A percentile compares a stretch with the other conserved stretches of the same genome.
phyloP scores from a whole-genome alignment of 2,797 vertebrate genomes.

The Spheniscus humboldti region DNA sequence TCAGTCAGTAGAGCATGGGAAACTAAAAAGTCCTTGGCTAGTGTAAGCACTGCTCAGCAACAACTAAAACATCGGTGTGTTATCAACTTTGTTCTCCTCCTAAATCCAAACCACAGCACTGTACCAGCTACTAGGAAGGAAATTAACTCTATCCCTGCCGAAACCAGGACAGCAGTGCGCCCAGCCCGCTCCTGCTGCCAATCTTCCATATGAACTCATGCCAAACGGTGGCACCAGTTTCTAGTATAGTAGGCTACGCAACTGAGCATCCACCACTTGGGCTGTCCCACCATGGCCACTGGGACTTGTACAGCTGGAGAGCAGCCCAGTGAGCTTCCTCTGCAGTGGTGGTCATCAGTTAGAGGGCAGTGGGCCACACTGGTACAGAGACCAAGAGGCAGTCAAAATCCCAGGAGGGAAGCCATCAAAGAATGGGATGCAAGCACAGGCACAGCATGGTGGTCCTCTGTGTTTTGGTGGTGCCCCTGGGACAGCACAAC shows the following conservation, averaged over 20 bases:
- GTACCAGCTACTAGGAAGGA: no score
- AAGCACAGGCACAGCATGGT: not conserved
- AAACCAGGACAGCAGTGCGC: fast-evolving
- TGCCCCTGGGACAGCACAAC: not conserved
- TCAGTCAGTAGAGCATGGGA: no score
- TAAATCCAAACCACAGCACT: no score
- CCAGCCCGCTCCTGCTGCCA: not conserved
- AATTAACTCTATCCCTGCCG: no score
- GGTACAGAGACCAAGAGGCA: not conserved
- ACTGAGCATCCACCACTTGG: not conserved
- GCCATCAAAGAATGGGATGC: not conserved
- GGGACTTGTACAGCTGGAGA: not conserved
- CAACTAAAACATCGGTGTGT: no score
- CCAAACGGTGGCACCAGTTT: not conserved
- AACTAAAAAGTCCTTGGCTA: no score
- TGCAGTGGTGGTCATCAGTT: not conserved
- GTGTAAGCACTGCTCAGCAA: no score
- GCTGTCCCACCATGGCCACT: no score
- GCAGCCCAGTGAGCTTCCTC: not conserved
- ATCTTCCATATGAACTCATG: not conserved
- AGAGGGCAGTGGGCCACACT: not conserved
- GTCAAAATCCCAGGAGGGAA: not conserved
- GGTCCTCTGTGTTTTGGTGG: not conserved
- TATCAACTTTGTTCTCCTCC: no score
- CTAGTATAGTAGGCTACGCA: not conserved